Percentiles rank a stretch among this genome's conserved stretches.
phyloP scores from a whole-genome alignment of 2,113 vertebrate species.

The Grus americana region DNA sequence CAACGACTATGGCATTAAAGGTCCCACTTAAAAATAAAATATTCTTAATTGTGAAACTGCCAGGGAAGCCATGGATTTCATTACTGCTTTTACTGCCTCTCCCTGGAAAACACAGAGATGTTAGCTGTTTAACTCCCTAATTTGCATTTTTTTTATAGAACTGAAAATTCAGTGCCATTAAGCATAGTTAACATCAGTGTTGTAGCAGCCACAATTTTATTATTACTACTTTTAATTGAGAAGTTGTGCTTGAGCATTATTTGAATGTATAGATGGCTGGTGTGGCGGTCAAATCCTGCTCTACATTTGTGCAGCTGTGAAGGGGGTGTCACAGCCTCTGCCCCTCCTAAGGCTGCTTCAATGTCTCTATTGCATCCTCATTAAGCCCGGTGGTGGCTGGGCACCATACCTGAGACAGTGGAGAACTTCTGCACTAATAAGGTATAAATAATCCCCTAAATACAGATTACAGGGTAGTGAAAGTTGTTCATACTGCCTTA shows the following conservation, averaged over 20 bases:
- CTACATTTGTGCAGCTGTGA: background rate
- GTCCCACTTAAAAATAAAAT: background rate
- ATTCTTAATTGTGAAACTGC: background rate
- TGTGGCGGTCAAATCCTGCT: background rate
- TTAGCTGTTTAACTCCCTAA: background rate
- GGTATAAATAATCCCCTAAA: background rate
- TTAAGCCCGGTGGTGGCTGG: background rate
- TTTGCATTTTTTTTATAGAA: background rate
- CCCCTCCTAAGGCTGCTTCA: background rate
- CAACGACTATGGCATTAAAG: background rate
- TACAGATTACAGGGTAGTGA: background rate
- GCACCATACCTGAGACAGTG: background rate
- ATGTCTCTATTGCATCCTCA: background rate
- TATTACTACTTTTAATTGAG: background rate
- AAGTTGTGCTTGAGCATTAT: background rate
- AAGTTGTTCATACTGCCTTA: background rate
- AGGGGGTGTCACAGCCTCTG: background rate
- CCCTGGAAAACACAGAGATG: background rate
- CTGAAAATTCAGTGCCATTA: background rate
- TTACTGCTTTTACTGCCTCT: constrained; percentile 5
- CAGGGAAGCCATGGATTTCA: background rate
- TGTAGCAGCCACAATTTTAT: background rate
- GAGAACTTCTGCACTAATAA: background rate
- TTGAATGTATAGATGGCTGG: background rate
- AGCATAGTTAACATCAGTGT: background rate